Evolutionary conservation across 2,888 invertebrate species (phyloP).

Genomic region (Tetheella fluctuosa): DNA sequence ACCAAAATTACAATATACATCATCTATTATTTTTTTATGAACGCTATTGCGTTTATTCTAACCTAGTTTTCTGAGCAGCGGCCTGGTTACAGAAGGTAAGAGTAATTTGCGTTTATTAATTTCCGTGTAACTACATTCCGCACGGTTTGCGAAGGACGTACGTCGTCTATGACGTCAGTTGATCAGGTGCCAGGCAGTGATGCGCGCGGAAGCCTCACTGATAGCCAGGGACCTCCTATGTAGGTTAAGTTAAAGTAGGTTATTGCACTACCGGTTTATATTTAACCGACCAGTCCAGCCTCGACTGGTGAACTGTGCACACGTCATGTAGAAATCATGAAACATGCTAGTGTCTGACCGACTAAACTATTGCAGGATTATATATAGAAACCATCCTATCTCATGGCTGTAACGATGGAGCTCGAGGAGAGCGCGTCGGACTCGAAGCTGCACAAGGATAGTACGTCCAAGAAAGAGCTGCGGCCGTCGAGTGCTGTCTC

Average conservation of each 20-base stretch:
- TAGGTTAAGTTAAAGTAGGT: conserved; percentile 83
- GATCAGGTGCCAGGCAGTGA: conserved; percentile 77
- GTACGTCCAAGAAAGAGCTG: conserved; percentile 69
- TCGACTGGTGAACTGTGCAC: conserved; percentile 50
- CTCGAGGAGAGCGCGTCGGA: conserved; percentile 77
- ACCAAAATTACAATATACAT: conserved; percentile 22
- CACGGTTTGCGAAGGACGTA: conserved; percentile 62
- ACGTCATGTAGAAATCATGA: conserved; percentile 50
- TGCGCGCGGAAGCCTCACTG: conserved; percentile 68
- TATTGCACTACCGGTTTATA: conserved; percentile 77
- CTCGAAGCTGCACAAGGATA: conserved; percentile 77
- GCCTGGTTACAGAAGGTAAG: conserved; percentile 66
- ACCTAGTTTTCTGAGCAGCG: conserved; percentile 63
- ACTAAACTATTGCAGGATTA: conserved; percentile 59
- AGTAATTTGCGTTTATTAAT: conserved; percentile 73
- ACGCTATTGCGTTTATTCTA: conserved; percentile 55
- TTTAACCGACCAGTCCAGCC: conserved; percentile 66
- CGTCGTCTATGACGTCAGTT: conserved; percentile 72
- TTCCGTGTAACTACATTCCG: conserved; percentile 67
- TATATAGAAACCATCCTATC: conserved; percentile 41
- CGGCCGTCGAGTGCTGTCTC: conserved; percentile 75
- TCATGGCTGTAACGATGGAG: conserved; percentile 81
- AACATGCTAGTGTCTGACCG: conserved; percentile 48
- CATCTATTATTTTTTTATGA: conserved; percentile 33
- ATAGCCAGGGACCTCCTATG: conserved; percentile 74